Evolutionary conservation across 2,888 invertebrate genomes (phyloP).

Genomic region (Crocallis elinguaria): DNA sequence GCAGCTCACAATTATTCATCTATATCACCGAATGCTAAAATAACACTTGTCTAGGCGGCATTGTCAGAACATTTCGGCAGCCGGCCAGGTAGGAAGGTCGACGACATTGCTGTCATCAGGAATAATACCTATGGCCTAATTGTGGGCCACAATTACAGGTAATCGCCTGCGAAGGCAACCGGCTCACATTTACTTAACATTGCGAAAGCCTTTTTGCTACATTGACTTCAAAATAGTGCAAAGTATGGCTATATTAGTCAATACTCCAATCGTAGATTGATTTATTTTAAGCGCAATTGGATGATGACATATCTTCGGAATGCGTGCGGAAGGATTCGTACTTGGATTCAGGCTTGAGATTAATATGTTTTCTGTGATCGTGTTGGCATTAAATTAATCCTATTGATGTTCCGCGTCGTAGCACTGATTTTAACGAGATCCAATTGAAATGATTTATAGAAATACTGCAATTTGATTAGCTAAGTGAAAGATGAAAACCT

Average conservation of each 20-base stretch:
- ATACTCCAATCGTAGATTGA: constrained; percentile 21
- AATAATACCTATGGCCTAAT: constrained; percentile 32
- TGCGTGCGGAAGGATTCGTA: constrained; percentile 34
- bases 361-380: constrained; percentile 39
- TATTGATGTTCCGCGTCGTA: constrained; percentile 44
- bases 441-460: constrained; percentile 41
- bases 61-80: constrained; percentile 48
- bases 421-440: constrained; percentile 42
- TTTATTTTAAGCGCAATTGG: constrained; percentile 28
- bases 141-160: constrained; percentile 22
- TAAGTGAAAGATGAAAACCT: too few species aligned
- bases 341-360: constrained; percentile 32
- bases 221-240: constrained; percentile 1
- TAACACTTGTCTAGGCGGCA: constrained; percentile 45
- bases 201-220: constrained; percentile 8
- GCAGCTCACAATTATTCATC: constrained; percentile 38
- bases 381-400: constrained; percentile 43
- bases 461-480: too few species aligned
- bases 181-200: constrained; percentile 13
- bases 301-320: constrained; percentile 34
- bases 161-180: constrained; percentile 23
- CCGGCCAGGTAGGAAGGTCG: constrained; percentile 50
- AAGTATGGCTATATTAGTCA: constrained; percentile 1
- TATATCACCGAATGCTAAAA: constrained; percentile 34
- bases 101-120: constrained; percentile 45